Conservation (phyloP, 2,113 vertebrate species). For the Lycaon pictus region DNA sequence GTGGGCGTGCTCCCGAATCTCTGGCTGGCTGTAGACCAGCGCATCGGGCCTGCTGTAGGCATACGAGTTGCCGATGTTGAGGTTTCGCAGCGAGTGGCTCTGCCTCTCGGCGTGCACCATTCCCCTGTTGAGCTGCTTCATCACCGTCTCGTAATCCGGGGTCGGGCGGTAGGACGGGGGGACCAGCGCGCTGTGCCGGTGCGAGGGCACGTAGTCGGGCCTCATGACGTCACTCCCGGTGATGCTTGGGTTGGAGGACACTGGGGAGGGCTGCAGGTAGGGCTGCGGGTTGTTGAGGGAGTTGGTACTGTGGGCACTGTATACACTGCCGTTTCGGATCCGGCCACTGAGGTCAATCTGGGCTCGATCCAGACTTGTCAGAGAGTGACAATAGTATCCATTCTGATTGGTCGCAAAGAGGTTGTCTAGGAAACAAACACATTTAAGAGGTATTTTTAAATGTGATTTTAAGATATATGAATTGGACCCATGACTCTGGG, state of each 20-base stretch:
- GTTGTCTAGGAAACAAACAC: slow-evolving; percentile 91
- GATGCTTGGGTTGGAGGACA: slow-evolving; percentile 99
- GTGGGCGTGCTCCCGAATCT: slow-evolving; percentile 94
- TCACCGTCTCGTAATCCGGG: slow-evolving; percentile 97
- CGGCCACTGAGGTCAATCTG: slow-evolving; percentile 94
- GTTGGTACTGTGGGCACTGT: slow-evolving; percentile 98
- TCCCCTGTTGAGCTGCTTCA: slow-evolving; percentile 94
- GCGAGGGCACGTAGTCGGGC: slow-evolving; percentile 94
- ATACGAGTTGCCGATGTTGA: slow-evolving; percentile 95
- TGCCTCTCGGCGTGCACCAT: slow-evolving; percentile 91
- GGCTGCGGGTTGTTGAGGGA: slow-evolving; percentile 97
- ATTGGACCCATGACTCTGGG: neutral
- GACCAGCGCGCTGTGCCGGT: slow-evolving; percentile 96
- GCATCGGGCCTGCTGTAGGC: slow-evolving; percentile 97
- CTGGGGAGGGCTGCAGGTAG: slow-evolving; percentile 95
- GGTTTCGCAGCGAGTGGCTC: slow-evolving; percentile 97
- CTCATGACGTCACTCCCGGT: slow-evolving; percentile 95
- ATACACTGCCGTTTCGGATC: slow-evolving; percentile 97
- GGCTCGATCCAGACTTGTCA: slow-evolving; percentile 95
- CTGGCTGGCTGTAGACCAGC: slow-evolving; percentile 98
- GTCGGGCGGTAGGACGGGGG: slow-evolving; percentile 98
- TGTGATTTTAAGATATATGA: neutral
- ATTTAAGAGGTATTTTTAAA: slow-evolving; percentile 68
- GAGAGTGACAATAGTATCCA: slow-evolving; percentile 97
- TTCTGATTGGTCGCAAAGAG: slow-evolving; percentile 97